phyloP scores from a whole-genome alignment of 2,797 vertebrate genomes.

The Vultur gryphus region DNA sequence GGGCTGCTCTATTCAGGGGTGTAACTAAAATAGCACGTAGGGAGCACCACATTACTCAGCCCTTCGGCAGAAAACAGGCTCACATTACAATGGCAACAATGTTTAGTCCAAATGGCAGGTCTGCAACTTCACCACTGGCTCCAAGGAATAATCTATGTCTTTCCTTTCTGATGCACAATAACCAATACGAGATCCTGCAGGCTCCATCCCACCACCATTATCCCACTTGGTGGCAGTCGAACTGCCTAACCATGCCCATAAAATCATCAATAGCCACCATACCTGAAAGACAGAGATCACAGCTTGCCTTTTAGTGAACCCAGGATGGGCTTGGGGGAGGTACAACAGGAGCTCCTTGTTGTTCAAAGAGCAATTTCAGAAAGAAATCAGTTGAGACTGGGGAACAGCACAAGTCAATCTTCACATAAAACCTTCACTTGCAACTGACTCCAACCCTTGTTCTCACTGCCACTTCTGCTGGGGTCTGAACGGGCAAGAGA shows the following conservation, averaged over 20 bases:
- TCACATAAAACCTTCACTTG: neutral
- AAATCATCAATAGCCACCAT: neutral
- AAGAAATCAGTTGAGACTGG: neutral
- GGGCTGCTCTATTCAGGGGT: neutral
- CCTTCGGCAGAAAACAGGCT: neutral
- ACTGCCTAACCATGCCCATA: neutral
- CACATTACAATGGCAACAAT: neutral
- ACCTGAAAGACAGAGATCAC: neutral
- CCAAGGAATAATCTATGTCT: neutral
- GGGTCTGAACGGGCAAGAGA: neutral
- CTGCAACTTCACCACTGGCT: neutral
- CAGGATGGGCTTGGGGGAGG: neutral
- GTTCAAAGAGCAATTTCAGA: neutral
- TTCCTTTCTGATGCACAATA: neutral
- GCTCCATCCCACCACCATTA: neutral
- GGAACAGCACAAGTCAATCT: neutral
- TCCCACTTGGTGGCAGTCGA: neutral
- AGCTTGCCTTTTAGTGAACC: neutral
- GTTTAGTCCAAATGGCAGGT: neutral
- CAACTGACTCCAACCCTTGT: too few relatives aligned
- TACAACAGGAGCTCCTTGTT: neutral
- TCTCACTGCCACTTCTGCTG: neutral
- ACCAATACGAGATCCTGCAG: neutral
- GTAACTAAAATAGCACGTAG: neutral
- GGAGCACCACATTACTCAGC: neutral